phyloP scores from a whole-genome alignment of 2,113 vertebrate genomes.

The Burhinus oedicnemus region DNA sequence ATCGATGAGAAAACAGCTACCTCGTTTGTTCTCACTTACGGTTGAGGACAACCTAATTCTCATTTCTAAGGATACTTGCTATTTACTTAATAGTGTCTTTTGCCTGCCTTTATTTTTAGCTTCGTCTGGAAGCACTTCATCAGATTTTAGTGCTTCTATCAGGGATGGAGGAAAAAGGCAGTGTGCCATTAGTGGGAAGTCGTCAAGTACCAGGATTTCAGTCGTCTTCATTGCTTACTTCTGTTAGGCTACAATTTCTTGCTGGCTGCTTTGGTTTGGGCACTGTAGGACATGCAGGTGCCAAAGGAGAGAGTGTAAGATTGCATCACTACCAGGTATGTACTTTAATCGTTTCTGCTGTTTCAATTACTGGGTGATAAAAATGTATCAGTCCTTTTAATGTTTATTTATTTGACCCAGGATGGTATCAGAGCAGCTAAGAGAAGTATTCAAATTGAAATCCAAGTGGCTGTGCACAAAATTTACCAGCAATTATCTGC shows the following conservation, averaged over 20 bases:
- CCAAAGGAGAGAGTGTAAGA: conserved; percentile 91
- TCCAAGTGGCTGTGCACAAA: conserved; percentile 95
- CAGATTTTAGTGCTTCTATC: conserved; percentile 94
- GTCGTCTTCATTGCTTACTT: conserved; percentile 91
- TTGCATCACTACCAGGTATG: conserved; percentile 95
- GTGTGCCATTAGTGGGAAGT: conserved; percentile 71
- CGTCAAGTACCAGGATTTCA: conserved; percentile 82
- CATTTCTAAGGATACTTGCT: background rate
- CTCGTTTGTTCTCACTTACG: background rate
- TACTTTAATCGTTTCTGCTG: background rate
- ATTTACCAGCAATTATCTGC: conserved; percentile 97
- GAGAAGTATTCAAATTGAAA: conserved; percentile 91
- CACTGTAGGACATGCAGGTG: conserved; percentile 82
- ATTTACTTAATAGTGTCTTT: background rate
- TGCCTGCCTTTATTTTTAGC: conserved; percentile 70
- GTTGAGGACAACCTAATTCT: background rate
- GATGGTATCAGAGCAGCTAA: conserved; percentile 94
- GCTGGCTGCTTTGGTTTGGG: conserved; percentile 96
- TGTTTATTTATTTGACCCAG: conserved; percentile 71
- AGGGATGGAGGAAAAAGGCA: conserved; percentile 97
- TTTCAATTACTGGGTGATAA: background rate
- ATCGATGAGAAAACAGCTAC: background rate
- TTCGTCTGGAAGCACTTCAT: conserved; percentile 95
- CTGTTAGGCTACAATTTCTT: conserved; percentile 94
- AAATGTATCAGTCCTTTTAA: background rate